These are phyloP conservation scores for Arctocebus calabarensis DNA, from an alignment of 2,797 vertebrate genomes.

Conservation along the genomic window DNA sequence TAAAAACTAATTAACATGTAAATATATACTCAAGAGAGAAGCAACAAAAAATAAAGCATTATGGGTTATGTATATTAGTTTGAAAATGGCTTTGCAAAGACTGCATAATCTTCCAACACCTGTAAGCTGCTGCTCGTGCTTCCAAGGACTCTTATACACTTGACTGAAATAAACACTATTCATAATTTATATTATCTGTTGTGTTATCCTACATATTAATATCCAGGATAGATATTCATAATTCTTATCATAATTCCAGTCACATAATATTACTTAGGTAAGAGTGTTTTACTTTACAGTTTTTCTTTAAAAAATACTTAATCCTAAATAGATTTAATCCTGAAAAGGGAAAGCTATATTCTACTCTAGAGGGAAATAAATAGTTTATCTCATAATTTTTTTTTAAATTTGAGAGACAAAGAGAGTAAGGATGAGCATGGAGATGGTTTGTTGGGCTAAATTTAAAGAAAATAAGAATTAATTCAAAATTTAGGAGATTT, in stretches of 20 bases:
- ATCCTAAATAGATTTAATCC: constrained; percentile 5
- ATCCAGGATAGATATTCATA: constrained; percentile 39
- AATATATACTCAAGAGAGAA: constrained; percentile 44
- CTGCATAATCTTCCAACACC: not conserved
- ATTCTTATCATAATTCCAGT: not conserved
- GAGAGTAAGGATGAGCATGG: not conserved
- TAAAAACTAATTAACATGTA: constrained; percentile 47
- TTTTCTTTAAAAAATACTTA: constrained; percentile 48
- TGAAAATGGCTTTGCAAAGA: not conserved
- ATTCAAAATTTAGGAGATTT: constrained; percentile 39
- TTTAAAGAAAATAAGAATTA: constrained; percentile 26
- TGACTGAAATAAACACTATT: constrained; percentile 58
- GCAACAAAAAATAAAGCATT: constrained; percentile 52
- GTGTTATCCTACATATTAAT: not conserved
- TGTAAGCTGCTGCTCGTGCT: not conserved
- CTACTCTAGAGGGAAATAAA: constrained; percentile 34
- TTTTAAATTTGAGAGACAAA: constrained; percentile 43
- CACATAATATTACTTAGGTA: constrained; percentile 50
- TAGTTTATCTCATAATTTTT: not conserved
- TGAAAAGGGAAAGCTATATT: constrained; percentile 50
- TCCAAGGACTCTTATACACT: not conserved
- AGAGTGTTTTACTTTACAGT: not conserved
- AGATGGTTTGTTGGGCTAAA: not conserved
- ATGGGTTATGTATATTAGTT: not conserved
- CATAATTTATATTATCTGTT: constrained; percentile 63